These are phyloP conservation scores for Eurois occulta DNA, from an alignment of 2,888 invertebrate genomes.

Conservation along the genomic window DNA sequence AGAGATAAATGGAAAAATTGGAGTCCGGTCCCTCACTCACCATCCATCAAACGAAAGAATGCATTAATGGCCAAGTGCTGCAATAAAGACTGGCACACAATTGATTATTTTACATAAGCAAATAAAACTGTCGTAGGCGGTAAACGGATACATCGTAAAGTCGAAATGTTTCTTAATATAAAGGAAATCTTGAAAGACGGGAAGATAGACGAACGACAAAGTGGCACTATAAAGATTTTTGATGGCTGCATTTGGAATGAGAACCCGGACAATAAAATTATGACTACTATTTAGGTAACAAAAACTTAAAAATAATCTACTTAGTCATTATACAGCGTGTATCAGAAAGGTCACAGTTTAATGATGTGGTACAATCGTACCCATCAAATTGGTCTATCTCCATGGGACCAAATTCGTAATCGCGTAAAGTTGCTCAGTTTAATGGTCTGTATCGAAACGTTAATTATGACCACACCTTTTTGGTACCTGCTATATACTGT, in stretches of 20 bases:
- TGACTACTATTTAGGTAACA: background rate
- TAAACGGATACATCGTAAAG: constrained; percentile 23
- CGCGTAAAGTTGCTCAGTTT: background rate
- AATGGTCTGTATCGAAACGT: background rate
- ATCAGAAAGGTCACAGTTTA: background rate
- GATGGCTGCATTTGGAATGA: background rate
- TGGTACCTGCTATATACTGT: background rate
- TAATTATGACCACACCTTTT: background rate
- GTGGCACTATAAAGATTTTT: background rate
- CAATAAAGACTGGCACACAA: constrained; percentile 64
- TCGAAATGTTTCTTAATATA: constrained; percentile 35
- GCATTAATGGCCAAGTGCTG: constrained; percentile 72
- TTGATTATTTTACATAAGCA: constrained; percentile 46
- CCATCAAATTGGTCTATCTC: background rate
- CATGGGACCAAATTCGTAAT: background rate
- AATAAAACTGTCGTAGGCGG: constrained; percentile 47
- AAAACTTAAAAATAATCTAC: background rate
- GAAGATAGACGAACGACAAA: background rate
- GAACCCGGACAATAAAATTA: background rate
- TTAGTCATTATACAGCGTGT: background rate
- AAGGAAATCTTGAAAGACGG: background rate
- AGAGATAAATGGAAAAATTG: constrained; percentile 73
- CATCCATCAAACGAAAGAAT: constrained; percentile 77
- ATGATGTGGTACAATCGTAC: too few species aligned
- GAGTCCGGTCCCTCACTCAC: constrained; percentile 62